Evolutionary conservation across 2,797 vertebrate species (phyloP), one percentile per base, ranked within the genome.

Genomic region (Enteromius fasciolatus): DNA sequence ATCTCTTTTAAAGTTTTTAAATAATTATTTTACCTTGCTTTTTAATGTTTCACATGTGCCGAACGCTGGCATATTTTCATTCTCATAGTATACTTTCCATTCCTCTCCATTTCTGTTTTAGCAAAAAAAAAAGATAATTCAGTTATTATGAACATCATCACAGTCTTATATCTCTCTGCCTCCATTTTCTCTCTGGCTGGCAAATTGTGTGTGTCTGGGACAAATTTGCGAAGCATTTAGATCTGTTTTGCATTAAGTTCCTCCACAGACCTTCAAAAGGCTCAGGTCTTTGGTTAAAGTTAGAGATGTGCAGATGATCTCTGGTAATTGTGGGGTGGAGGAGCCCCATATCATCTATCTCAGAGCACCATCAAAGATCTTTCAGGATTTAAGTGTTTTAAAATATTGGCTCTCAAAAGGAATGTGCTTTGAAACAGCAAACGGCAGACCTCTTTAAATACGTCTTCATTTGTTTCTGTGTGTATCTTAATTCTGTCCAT

Each of bases 221-320:
- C 64, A 84, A 64, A 89, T 89, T 88, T 87, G 83, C 84, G 78
- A 84, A 86, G 83, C 72, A 78, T 80, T 76, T 50, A 84, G 85
- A 86, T 86, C 92, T 93, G 90, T 74, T 87, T 84, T 81, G 88
- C 87, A 93, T 93, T 92, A 94, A 88, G 88, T 88, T 89, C 92
- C 90, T 90, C 91, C 91, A 91, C 90, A 87, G 91, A 90, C 88
- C 88, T 84, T 81, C 77, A 86, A 84, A 83, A 67, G 88, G 83
- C 70, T 81, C 76, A 86, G 84, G 88, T 93, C 88, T 89, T 83
- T 87, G 89, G 89, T 92, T 89, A 25, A 85, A 90, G 84, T 88
- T 83, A 70, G 83, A 90, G 75, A 80, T 81, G 87, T 86, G 81
- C 87, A 85, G 85, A 89, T 89, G 91, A 93, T 92, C 92, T 91